Evolutionary conservation across 1,140 invertebrate genomes (phyloP).

Genomic region (Orchestia grillus): DNA sequence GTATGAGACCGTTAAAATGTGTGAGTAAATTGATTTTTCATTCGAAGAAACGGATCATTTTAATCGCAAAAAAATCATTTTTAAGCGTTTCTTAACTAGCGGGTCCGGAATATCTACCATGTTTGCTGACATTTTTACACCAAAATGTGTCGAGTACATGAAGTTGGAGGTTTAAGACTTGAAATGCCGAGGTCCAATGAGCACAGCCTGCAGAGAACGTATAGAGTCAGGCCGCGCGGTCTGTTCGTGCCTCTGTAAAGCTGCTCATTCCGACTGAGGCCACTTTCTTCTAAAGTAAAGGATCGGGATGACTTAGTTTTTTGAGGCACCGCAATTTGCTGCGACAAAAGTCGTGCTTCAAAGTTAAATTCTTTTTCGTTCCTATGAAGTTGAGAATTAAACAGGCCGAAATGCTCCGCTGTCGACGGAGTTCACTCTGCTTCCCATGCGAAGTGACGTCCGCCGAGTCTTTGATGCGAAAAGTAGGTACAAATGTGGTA

Average conservation of each 20-base stretch:
- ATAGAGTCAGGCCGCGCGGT: neutral
- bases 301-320: constrained; percentile 24
- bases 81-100: neutral
- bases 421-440: neutral
- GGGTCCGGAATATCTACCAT: neutral
- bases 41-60: too few relatives aligned
- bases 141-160: neutral
- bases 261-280: neutral
- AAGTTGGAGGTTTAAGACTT: neutral
- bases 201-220: neutral
- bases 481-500: neutral
- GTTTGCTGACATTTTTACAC: neutral
- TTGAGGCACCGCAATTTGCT: constrained; percentile 15
- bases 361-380: constrained; percentile 27
- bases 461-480: neutral
- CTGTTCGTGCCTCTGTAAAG: neutral
- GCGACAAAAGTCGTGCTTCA: constrained; percentile 37
- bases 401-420: neutral
- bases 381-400: constrained; percentile 35
- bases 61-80: neutral
- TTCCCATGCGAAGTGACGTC: neutral
- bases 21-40: too few relatives aligned
- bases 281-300: constrained; percentile 27
- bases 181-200: neutral
- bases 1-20: too few relatives aligned